Conservation (phyloP, 1,140 invertebrate species). For the Drosophila kohkoa region DNA sequence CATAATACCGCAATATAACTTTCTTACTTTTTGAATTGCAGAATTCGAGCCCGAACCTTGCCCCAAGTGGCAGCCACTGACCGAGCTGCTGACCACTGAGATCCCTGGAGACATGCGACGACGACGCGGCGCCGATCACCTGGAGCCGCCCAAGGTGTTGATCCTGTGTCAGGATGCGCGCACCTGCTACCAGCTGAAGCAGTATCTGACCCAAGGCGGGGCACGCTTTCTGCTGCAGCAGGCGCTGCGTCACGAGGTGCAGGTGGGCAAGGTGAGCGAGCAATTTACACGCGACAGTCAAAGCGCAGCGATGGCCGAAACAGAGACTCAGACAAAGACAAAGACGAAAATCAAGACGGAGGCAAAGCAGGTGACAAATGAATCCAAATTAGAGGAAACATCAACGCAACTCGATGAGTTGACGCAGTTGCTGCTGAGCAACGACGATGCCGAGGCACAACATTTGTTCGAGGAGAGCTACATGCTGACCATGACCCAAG, state of each 20-base stretch:
- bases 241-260: constrained; percentile 86
- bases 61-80: constrained; percentile 95
- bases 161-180: constrained; percentile 93
- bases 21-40: constrained; percentile 59
- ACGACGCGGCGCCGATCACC: constrained; percentile 24
- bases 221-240: constrained; percentile 87
- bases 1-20: not conserved
- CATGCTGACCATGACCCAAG: constrained; percentile 89
- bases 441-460: constrained; percentile 43
- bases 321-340: not conserved
- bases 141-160: constrained; percentile 88
- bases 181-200: constrained; percentile 92
- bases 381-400: not conserved
- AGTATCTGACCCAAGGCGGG: constrained; percentile 89
- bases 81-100: constrained; percentile 91
- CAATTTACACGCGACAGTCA: constrained; percentile 81
- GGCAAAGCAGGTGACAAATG: not conserved
- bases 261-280: constrained; percentile 86
- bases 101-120: constrained; percentile 89
- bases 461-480: constrained; percentile 87
- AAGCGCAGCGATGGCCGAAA: constrained; percentile 1
- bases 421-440: constrained; percentile 64
- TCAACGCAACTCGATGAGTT: constrained; percentile 58
- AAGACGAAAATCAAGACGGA: not conserved
- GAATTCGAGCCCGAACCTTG: constrained; percentile 93